phyloP scores from a whole-genome alignment of 1,140 invertebrate genomes.

The Limonius californicus region DNA sequence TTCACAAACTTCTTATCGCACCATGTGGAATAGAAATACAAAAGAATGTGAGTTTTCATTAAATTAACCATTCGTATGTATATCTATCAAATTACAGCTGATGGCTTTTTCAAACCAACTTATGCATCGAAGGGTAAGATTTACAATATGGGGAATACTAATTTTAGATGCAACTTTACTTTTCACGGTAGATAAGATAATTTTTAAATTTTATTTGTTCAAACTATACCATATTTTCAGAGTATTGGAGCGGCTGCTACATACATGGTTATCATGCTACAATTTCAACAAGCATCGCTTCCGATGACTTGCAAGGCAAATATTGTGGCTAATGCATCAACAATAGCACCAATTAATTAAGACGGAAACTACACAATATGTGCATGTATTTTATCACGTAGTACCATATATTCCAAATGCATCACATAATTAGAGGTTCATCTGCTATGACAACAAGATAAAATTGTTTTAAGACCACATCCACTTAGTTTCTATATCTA shows the following conservation, averaged over 20 bases:
- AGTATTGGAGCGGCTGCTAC: slow-evolving; percentile 18
- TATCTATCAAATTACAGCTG: too few relatives aligned
- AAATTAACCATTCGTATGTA: too few relatives aligned
- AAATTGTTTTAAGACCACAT: too few relatives aligned
- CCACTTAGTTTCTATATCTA: too few relatives aligned
- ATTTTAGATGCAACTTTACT: not conserved
- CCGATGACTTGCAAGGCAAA: not conserved
- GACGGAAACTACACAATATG: too few relatives aligned
- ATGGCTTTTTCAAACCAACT: slow-evolving; percentile 21
- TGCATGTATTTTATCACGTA: too few relatives aligned
- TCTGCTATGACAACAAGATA: too few relatives aligned
- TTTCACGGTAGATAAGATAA: too few relatives aligned
- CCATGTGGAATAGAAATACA: not conserved
- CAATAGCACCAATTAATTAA: not conserved
- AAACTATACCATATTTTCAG: too few relatives aligned
- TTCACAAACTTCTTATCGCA: not conserved
- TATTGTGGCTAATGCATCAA: not conserved
- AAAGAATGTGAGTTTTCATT: not conserved
- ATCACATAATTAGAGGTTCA: too few relatives aligned
- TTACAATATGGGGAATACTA: slow-evolving; percentile 21
- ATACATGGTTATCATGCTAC: slow-evolving; percentile 26
- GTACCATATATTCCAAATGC: too few relatives aligned
- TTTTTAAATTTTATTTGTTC: too few relatives aligned
- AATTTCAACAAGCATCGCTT: slow-evolving; percentile 24
- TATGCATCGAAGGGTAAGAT: slow-evolving; percentile 13